Percentiles rank a stretch among this genome's conserved stretches.
phyloP scores from a whole-genome alignment of 2,113 vertebrate genomes.

The Tragelaphus buxtoni region DNA sequence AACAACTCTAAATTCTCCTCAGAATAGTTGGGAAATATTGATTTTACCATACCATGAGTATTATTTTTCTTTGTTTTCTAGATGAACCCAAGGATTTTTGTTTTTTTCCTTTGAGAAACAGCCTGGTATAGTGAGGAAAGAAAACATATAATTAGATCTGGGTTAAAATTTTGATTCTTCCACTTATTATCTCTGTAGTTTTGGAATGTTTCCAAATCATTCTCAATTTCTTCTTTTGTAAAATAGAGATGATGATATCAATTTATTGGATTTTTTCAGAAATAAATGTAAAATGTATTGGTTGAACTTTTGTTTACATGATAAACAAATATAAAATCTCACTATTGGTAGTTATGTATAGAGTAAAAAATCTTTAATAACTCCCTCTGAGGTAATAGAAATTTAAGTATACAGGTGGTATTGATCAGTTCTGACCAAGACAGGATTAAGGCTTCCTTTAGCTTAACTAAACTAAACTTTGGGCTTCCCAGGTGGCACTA shows the following conservation, averaged over 20 bases:
- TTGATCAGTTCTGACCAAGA: background rate
- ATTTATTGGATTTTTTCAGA: background rate
- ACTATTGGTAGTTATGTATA: background rate
- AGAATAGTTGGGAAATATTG: background rate
- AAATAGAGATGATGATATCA: background rate
- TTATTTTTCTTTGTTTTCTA: constrained; percentile 16
- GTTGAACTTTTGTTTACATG: background rate
- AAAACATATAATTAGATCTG: background rate
- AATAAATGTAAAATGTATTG: background rate
- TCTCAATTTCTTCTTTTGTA: background rate
- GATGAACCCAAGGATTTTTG: background rate
- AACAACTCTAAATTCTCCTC: background rate
- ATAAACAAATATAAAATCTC: background rate
- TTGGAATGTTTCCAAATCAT: background rate
- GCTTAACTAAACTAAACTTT: background rate
- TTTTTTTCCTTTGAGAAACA: background rate
- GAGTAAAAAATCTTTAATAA: background rate
- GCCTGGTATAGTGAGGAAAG: background rate
- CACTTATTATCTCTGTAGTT: background rate
- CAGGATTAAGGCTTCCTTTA: background rate
- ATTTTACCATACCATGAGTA: background rate
- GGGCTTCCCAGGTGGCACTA: background rate
- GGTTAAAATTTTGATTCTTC: constrained; percentile 9
- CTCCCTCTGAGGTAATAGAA: background rate
- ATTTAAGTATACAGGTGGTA: background rate